A percentile compares a stretch with the other conserved stretches of the same genome.
Evolutionary conservation across 2,797 vertebrate genomes (phyloP).

Genomic region (Thunnus albacares): DNA sequence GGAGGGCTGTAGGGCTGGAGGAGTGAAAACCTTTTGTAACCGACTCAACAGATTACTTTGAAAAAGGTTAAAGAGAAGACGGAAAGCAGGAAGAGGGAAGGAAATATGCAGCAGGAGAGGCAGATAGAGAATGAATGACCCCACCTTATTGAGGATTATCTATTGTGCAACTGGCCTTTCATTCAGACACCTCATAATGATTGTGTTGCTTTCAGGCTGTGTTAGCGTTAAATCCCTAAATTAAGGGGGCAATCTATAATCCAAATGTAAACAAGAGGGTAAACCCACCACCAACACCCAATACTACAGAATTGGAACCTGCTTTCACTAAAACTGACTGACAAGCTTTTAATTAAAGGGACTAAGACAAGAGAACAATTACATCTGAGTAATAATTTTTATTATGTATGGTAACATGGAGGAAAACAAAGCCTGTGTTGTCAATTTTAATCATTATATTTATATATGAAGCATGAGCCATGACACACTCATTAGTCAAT

Average conservation of each 20-base stretch:
- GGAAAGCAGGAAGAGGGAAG: conserved; percentile 12
- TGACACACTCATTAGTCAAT: neutral
- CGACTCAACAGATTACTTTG: conserved; percentile 2
- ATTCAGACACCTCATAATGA: conserved; percentile 42
- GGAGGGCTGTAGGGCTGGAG: neutral
- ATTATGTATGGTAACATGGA: neutral
- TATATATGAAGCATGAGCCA: neutral
- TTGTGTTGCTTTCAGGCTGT: conserved; percentile 15
- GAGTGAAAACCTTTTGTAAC: neutral
- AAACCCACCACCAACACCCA: neutral
- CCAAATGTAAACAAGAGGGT: conserved; percentile 15
- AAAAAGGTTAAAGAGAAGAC: conserved; percentile 9
- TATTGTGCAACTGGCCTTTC: conserved; percentile 37
- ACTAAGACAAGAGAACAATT: neutral
- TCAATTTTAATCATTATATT: conserved; percentile 1
- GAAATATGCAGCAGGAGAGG: neutral
- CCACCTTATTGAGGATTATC: conserved; percentile 31
- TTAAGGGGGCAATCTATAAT: conserved; percentile 27
- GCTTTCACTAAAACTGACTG: neutral
- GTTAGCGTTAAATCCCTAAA: conserved; percentile 30
- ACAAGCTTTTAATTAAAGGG: neutral
- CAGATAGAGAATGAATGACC: conserved; percentile 3
- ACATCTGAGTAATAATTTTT: neutral
- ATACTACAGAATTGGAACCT: neutral
- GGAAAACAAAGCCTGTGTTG: neutral